A percentile compares a stretch with the other conserved stretches of the same genome.
Evolutionary conservation across 2,797 vertebrate species (phyloP).

Genomic region (Hippocampus kuda): DNA sequence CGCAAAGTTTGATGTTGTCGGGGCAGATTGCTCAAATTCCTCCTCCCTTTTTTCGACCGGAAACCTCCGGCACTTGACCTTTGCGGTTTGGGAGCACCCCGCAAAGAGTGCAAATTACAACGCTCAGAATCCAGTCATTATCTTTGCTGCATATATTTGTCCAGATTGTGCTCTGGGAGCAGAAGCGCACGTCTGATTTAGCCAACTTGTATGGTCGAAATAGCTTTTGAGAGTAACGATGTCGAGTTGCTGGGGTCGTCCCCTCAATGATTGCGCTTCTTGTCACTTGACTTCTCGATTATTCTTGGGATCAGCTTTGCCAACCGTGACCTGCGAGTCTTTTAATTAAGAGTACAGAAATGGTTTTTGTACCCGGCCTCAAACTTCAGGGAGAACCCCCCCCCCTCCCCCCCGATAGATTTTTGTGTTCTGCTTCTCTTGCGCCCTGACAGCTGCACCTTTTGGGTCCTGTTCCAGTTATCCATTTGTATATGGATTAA

Average conservation of each 20-base stretch:
- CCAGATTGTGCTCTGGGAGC: background rate
- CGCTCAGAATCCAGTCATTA: background rate
- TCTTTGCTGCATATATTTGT: background rate
- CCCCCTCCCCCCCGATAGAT: too few species aligned
- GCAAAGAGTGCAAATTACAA: background rate
- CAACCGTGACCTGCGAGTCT: background rate
- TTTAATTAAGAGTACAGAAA: background rate
- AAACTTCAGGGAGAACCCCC: too few species aligned
- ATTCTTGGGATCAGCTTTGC: background rate
- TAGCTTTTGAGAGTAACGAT: background rate
- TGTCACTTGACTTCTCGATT: background rate
- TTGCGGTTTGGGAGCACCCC: background rate
- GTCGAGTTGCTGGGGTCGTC: background rate
- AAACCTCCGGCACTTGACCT: background rate
- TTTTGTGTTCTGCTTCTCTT: background rate
- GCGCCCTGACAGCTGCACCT: background rate
- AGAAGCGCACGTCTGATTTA: background rate
- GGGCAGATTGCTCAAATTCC: background rate
- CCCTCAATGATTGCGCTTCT: background rate
- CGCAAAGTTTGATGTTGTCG: background rate
- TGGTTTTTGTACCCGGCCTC: background rate
- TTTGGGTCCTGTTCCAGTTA: background rate
- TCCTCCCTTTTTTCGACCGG: background rate
- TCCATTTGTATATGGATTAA: background rate
- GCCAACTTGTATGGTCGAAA: background rate